A percentile compares a stretch with the other conserved stretches of the same genome.
These are phyloP conservation scores for Patella pellucida DNA, from an alignment of 2,888 invertebrate genomes.

Conservation along the genomic window DNA sequence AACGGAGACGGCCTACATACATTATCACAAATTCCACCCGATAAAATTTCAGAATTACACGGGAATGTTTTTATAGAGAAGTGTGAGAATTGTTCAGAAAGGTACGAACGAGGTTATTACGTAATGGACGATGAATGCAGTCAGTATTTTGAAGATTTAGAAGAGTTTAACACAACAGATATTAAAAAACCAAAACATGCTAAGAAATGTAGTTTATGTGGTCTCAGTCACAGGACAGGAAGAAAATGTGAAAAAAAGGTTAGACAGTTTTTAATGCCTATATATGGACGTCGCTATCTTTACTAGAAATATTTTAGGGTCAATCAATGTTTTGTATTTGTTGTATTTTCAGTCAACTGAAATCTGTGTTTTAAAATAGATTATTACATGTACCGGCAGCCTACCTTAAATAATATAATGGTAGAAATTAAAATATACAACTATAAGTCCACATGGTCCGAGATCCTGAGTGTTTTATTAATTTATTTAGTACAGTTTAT, in stretches of 20 bases:
- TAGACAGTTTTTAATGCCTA: background rate
- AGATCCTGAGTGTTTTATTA: too few relatives aligned
- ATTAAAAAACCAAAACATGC: conserved; percentile 54
- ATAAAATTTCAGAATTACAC: conserved; percentile 60
- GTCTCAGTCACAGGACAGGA: conserved; percentile 59
- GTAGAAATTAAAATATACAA: too few relatives aligned
- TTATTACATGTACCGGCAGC: too few relatives aligned
- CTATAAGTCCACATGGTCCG: too few relatives aligned
- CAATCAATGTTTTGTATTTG: too few relatives aligned
- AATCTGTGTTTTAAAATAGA: too few relatives aligned
- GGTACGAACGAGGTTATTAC: conserved; percentile 52
- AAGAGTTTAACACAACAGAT: conserved; percentile 51
- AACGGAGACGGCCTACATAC: conserved; percentile 65
- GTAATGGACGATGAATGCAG: conserved; percentile 58
- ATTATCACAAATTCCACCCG: conserved; percentile 51
- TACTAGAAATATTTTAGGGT: too few relatives aligned
- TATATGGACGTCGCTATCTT: too few relatives aligned
- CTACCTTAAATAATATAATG: too few relatives aligned
- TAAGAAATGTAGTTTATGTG: conserved; percentile 53
- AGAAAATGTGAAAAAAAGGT: conserved; percentile 58
- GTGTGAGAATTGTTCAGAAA: conserved; percentile 53
- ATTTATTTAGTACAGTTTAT: too few relatives aligned
- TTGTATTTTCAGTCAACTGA: too few relatives aligned
- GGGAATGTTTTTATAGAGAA: conserved; percentile 64
- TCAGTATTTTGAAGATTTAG: conserved; percentile 60